Conservation (phyloP, 2,113 vertebrate species). For the Siphamia tubifer region DNA sequence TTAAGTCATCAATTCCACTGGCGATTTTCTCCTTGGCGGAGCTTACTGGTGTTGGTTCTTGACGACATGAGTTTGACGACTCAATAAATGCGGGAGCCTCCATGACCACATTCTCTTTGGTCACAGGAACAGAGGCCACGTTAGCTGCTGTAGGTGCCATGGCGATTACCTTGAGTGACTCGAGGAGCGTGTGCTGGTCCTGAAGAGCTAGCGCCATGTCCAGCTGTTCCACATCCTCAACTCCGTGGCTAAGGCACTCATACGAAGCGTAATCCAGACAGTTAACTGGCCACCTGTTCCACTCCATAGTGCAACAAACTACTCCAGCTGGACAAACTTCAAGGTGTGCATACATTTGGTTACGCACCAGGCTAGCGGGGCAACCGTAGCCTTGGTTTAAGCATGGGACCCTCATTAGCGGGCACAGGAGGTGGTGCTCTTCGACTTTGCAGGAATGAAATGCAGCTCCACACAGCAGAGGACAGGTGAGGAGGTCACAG, state of each 20-base stretch:
- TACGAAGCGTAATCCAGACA: slow-evolving; percentile 93
- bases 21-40: slow-evolving; percentile 79
- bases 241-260: slow-evolving; percentile 90
- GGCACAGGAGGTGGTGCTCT: slow-evolving; percentile 93
- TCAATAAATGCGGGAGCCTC: slow-evolving; percentile 7
- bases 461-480: slow-evolving; percentile 91
- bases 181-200: slow-evolving; percentile 93
- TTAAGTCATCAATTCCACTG: slow-evolving; percentile 86
- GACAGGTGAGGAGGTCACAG: slow-evolving; percentile 88
- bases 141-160: slow-evolving; percentile 86
- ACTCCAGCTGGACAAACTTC: slow-evolving; percentile 94
- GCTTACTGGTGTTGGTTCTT: slow-evolving; percentile 22
- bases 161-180: slow-evolving; percentile 93
- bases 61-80: neutral
- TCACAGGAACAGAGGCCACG: slow-evolving; percentile 61
- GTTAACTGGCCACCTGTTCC: slow-evolving; percentile 97
- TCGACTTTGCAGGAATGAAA: slow-evolving; percentile 93
- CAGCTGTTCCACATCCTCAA: slow-evolving; percentile 92
- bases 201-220: slow-evolving; percentile 97
- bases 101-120: slow-evolving; percentile 1
- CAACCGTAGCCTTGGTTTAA: slow-evolving; percentile 93
- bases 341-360: slow-evolving; percentile 92
- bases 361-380: slow-evolving; percentile 86
- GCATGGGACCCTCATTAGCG: slow-evolving; percentile 91
- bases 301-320: slow-evolving; percentile 98